phyloP scores from a whole-genome alignment of 2,797 vertebrate species.

The Myotis findleyi region DNA sequence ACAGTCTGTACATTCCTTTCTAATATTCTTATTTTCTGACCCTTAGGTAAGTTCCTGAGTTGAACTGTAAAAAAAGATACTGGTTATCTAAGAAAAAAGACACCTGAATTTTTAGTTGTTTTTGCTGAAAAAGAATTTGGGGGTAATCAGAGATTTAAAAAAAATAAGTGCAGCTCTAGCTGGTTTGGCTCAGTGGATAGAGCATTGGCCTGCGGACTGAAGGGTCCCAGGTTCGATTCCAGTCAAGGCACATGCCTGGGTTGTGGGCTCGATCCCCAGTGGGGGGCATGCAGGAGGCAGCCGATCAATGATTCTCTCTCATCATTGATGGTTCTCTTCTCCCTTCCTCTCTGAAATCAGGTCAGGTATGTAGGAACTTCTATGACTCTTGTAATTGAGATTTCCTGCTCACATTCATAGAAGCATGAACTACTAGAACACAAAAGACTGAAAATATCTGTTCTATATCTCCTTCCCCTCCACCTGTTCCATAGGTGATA shows the following conservation, averaged over 20 bases:
- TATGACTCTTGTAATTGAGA: not conserved
- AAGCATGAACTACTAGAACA: not conserved
- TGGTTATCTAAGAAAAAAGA: constrained; percentile 13
- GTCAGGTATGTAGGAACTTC: not conserved
- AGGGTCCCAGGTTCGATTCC: too few species aligned
- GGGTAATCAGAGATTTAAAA: not conserved
- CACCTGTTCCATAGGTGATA: not conserved
- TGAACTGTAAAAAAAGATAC: not conserved
- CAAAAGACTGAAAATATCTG: not conserved
- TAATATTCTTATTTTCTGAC: constrained; percentile 4
- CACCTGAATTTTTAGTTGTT: not conserved
- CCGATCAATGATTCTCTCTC: too few species aligned
- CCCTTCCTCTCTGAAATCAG: not conserved
- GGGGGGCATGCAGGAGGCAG: too few species aligned
- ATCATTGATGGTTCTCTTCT: too few species aligned
- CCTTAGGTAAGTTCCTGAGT: not conserved
- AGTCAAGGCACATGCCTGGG: too few species aligned
- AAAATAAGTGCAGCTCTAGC: too few species aligned
- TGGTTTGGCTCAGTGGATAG: too few species aligned
- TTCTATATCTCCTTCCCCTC: not conserved
- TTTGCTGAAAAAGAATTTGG: not conserved
- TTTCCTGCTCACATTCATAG: not conserved
- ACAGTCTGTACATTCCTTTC: not conserved
- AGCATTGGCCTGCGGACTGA: too few species aligned
- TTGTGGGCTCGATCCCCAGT: too few species aligned